Evolutionary conservation across 2,888 invertebrate species (phyloP), one percentile per base, ranked within the genome.

Genomic region (Ophion slaviceki): DNA sequence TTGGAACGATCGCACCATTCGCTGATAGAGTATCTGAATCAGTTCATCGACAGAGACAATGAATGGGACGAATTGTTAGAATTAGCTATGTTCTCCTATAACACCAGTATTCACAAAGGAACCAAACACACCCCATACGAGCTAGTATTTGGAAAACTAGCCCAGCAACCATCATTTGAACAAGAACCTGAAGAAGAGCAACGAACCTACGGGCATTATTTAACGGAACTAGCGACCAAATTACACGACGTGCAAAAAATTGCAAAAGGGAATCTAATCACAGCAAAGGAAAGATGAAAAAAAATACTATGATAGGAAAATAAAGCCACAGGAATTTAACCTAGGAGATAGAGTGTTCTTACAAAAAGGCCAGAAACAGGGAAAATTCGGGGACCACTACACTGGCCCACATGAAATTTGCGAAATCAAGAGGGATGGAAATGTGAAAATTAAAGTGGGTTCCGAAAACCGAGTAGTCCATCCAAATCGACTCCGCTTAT

Each of bases 111-210:
- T 2, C 67, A 67, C 10, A 45, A 67, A 20, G 67, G 67, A n/a
- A 67, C 67, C 0, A 67, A 40, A 3, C 67, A 67, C 8, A 67
- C 67, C 3, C 40, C 67, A n/a, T 45, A 67, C 20, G 67, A 67
- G 8, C 2, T 67, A 24, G 24, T 24, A 24, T 24, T 24, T 24
- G 24, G 24, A 24, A 24, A 24, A 24, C 24, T 24, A 24, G 70
- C 88, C 0, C 64, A 84, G 17, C 76, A 68, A 66, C 86, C 82
- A 3, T 77, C 85, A 24, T 80, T 14, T 32, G n/a, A 77, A 14
- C n/a, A 28, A 24, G 2, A 24, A 24, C 24, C 24, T 24, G 24
- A 24, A 24, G 24, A 1, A 24, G 24, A 24, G 24, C 0, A 62
- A 62, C 32, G 62, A 10, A 85, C 85, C 0, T 82, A 85, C 24